Base-by-base conservation (phyloP, 2,888 invertebrate genomes). In the Apotomis betuletana region DNA sequence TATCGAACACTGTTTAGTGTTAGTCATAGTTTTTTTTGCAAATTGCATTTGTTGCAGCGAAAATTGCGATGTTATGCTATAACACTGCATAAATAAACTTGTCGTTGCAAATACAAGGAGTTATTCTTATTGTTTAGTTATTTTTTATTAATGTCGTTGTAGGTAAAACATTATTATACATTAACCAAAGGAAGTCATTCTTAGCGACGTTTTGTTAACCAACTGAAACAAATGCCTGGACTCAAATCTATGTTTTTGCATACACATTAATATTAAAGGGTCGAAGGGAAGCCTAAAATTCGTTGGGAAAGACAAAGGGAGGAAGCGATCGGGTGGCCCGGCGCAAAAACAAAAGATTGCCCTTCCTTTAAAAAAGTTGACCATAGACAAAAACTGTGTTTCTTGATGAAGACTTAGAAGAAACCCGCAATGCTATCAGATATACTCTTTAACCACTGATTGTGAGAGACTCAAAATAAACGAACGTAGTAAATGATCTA, bases 311-410 rank as follows among this genome's bases (percentile, higher is more conserved):
- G 81, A 90, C 92, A 92, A 92, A 91, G 90, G 85, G 87, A 92
- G 92, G 92, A 92, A 90, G 87, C 86, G 81, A 82, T 82, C 85
- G 87, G 90, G 89, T 89, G 90, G 89, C 80, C 90, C 81, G 77
- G 81, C 77, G 82, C 84, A 89, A 90, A 90, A 89, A 88, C 85
- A 82, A 87, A 86, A 84, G 83, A 80, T 84, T 75, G 80, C 75
- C 80, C 73, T 74, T 76, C 81, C 86, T 88, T 90, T 88, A 87
- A 90, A 87, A 85, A 85, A 73, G 62, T 13, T 65, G 75, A 73
- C 71, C 77, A 74, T 78, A 80, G 77, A 83, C 75, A 81, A 81
- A 80, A 79, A 76, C 74, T 74, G 63, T 73, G 74, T 79, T 80
- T 78, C 77, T 76, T 63, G 78, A 79, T 75, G 85, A 88, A 86